A percentile compares a stretch with the other conserved stretches of the same genome.
These are phyloP conservation scores for Muscidifurax raptorellus DNA, from an alignment of 1,140 invertebrate species.

Conservation along the genomic window DNA sequence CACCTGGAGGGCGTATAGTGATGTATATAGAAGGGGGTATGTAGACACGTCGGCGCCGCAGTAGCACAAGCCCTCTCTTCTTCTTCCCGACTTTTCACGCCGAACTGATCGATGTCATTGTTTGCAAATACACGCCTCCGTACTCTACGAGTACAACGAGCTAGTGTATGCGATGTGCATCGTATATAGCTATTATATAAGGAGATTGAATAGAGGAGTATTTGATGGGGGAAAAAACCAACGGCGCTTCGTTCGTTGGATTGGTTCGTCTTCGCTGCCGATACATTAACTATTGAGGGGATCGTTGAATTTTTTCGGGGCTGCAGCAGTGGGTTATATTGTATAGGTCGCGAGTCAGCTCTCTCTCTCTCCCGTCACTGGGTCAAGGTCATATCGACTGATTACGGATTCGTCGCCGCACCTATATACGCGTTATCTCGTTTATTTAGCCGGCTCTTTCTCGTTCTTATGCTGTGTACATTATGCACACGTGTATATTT, in stretches of 20 bases:
- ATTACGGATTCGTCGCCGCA: background rate
- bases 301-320: too few species aligned
- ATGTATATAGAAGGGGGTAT: constrained; percentile 47
- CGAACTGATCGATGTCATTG: constrained; percentile 67
- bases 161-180: background rate
- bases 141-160: background rate
- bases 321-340: too few species aligned
- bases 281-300: too few species aligned
- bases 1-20: constrained; percentile 6
- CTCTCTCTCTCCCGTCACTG: background rate
- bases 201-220: too few species aligned
- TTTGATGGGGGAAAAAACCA: background rate
- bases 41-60: constrained; percentile 63
- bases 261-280: too few species aligned
- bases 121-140: constrained; percentile 62
- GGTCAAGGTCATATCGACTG: background rate
- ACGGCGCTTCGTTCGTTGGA: too few species aligned
- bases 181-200: too few species aligned
- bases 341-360: background rate
- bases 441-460: background rate
- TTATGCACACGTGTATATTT: background rate
- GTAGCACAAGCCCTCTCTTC: constrained; percentile 52
- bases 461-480: background rate
- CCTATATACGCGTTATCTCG: background rate
- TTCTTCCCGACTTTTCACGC: constrained; percentile 8